These are phyloP conservation scores for Triops longicaudatus DNA, from an alignment of 1,140 invertebrate genomes.

Conservation along the genomic window DNA sequence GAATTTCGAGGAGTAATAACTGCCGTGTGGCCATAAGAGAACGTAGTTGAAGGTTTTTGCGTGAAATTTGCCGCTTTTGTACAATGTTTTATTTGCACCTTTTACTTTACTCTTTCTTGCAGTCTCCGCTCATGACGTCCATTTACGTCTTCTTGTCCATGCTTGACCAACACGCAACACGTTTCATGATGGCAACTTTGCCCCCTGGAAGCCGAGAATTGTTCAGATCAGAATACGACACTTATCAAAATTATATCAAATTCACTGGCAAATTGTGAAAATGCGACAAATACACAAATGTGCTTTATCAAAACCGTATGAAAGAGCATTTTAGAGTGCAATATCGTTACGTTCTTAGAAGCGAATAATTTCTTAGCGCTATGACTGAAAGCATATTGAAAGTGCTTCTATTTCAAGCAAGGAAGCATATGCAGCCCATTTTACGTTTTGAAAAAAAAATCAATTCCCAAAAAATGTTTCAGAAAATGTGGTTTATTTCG, in stretches of 20 bases:
- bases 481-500: too few species aligned
- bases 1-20: not conserved
- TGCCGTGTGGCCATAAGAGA: not conserved
- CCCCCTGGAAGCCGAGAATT: slow-evolving; percentile 25
- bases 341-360: too few species aligned
- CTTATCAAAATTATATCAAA: slow-evolving; percentile 28
- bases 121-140: slow-evolving; percentile 17
- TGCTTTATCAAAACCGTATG: not conserved
- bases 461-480: not conserved
- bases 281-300: not conserved
- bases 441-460: too few species aligned
- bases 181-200: slow-evolving; percentile 25
- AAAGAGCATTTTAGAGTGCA: not conserved
- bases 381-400: too few species aligned
- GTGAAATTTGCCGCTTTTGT: not conserved
- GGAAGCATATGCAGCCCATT: not conserved
- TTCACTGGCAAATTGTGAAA: slow-evolving; percentile 29
- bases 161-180: slow-evolving; percentile 25
- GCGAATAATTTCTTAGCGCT: too few species aligned
- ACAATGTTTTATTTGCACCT: not conserved
- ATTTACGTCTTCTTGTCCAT: slow-evolving; percentile 28
- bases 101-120: not conserved
- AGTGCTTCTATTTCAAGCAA: too few species aligned
- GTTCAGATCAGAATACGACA: slow-evolving; percentile 30
- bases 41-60: not conserved